Evolutionary conservation across 2,888 invertebrate genomes (phyloP).

Genomic region (Pachymerium ferrugineum): DNA sequence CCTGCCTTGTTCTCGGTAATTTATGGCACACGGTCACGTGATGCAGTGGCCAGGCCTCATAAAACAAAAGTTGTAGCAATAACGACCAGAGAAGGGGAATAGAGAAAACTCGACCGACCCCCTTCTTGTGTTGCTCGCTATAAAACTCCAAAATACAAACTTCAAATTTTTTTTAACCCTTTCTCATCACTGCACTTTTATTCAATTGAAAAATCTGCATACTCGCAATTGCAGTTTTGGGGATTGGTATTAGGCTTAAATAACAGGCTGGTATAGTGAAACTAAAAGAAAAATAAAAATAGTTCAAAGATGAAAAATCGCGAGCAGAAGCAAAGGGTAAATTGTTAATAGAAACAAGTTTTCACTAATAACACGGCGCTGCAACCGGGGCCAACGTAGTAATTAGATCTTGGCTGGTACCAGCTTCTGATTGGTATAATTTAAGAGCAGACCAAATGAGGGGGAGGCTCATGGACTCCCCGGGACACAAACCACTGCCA

Average conservation of each 20-base stretch:
- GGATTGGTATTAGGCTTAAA: too few species aligned
- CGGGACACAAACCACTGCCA: constrained; percentile 6
- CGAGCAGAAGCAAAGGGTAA: background rate
- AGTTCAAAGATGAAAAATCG: background rate
- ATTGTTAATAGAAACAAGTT: constrained; percentile 21
- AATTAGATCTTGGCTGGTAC: constrained; percentile 21
- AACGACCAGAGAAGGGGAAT: background rate
- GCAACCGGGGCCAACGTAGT: constrained; percentile 8
- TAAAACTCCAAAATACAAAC: background rate
- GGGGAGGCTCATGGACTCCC: constrained; percentile 13
- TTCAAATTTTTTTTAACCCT: too few species aligned
- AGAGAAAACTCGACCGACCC: background rate
- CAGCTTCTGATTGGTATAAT: constrained; percentile 21
- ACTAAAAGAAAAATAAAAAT: background rate
- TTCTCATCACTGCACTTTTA: background rate
- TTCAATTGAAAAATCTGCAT: background rate
- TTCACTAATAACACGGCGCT: constrained; percentile 14
- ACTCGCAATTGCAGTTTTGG: background rate
- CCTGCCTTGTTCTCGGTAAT: constrained; percentile 18
- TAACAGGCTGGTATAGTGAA: background rate
- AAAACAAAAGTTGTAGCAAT: constrained; percentile 16
- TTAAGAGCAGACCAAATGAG: constrained; percentile 20
- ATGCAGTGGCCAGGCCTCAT: constrained; percentile 7
- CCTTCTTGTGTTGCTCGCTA: background rate
- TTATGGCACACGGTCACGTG: constrained; percentile 15